phyloP scores from a whole-genome alignment of 2,888 invertebrate species.

The Diogma glabrata region DNA sequence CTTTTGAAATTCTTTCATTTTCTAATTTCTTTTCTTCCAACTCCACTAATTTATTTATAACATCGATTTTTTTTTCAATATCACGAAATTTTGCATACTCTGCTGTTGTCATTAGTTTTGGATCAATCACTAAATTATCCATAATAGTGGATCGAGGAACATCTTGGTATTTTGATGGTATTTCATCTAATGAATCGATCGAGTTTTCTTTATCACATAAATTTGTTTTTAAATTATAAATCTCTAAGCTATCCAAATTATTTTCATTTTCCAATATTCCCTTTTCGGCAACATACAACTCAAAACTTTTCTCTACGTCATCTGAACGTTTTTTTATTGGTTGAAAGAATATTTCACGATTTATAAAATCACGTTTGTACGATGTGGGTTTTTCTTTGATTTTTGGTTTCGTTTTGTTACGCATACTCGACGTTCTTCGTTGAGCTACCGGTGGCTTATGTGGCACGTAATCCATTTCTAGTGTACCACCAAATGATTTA shows the following conservation, averaged over 20 bases:
- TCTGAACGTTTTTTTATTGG: conserved; percentile 26
- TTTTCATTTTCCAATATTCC: conserved; percentile 48
- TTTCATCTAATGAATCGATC: conserved; percentile 39
- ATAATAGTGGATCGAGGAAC: neutral
- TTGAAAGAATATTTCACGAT: neutral
- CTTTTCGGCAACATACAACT: conserved; percentile 48
- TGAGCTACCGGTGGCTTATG: conserved; percentile 66
- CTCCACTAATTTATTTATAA: conserved; percentile 57
- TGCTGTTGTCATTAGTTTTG: neutral
- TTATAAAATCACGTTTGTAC: neutral
- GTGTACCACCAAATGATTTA: conserved; percentile 34
- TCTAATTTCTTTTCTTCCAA: conserved; percentile 55
- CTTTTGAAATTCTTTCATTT: conserved; percentile 49
- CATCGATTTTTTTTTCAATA: conserved; percentile 57
- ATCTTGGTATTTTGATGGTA: conserved; percentile 6
- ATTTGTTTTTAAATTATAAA: conserved; percentile 34
- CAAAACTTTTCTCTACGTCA: conserved; percentile 44
- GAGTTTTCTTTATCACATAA: conserved; percentile 19
- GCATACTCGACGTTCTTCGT: conserved; percentile 52
- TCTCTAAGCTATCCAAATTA: conserved; percentile 50
- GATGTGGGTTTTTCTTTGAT: conserved; percentile 35
- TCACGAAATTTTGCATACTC: conserved; percentile 50
- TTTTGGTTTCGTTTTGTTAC: conserved; percentile 41
- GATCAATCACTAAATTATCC: neutral
- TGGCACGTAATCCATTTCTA: conserved; percentile 47